These are phyloP conservation scores for Antechinus stuartii DNA, from an alignment of 2,113 vertebrate species.

Conservation along the genomic window DNA sequence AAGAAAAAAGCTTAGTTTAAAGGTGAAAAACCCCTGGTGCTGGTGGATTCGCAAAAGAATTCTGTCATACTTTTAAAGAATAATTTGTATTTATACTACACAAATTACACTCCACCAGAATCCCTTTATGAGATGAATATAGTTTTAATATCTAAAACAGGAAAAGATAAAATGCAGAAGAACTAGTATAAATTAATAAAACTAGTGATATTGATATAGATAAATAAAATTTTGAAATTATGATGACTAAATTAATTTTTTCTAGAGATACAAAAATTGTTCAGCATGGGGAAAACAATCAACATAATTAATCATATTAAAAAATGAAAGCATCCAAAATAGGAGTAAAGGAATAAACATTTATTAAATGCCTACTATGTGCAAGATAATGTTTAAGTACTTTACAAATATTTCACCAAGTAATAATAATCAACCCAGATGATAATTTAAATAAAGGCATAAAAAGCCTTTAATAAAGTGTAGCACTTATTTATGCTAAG, in stretches of 20 bases:
- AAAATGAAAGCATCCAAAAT: neutral
- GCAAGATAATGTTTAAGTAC: neutral
- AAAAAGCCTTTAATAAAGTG: neutral
- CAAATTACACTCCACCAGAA: neutral
- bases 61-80: neutral
- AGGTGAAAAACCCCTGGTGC: too few species aligned
- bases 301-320: neutral
- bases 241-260: neutral
- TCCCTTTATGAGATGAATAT: neutral
- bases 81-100: neutral
- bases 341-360: slow-evolving; percentile 6
- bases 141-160: neutral
- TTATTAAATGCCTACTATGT: slow-evolving; percentile 1
- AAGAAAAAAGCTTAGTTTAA: neutral
- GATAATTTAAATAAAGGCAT: neutral
- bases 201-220: neutral
- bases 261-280: neutral
- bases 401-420: neutral
- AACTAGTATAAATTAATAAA: neutral
- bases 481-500: neutral
- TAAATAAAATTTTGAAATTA: neutral
- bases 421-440: neutral
- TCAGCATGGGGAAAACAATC: too few species aligned
- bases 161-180: neutral
- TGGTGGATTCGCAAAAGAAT: too few species aligned